A percentile compares a stretch with the other conserved stretches of the same genome.
Evolutionary conservation across 2,797 vertebrate genomes (phyloP).

Genomic region (Phrynocephalus forsythii): DNA sequence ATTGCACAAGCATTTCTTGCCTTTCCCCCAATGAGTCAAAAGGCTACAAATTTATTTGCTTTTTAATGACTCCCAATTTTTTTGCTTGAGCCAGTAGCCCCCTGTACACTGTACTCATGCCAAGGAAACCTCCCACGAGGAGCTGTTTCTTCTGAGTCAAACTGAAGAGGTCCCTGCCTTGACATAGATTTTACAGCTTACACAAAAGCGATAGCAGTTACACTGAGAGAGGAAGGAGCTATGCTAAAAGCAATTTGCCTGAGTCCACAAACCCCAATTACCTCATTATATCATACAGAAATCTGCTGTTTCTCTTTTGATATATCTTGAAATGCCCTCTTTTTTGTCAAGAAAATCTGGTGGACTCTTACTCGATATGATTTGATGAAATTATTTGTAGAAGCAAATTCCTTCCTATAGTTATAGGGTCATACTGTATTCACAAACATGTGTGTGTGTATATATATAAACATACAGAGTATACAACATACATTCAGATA

Average conservation of each 20-base stretch:
- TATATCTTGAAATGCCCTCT: slow-evolving; percentile 59
- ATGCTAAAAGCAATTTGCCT: slow-evolving; percentile 64
- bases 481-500: background rate
- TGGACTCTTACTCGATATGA: slow-evolving; percentile 58
- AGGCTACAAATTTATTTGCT: no score
- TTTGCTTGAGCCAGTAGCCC: no score
- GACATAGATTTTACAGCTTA: slow-evolving; percentile 19
- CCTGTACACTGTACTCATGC: background rate
- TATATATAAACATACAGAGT: background rate
- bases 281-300: slow-evolving; percentile 76
- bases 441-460: slow-evolving; percentile 60
- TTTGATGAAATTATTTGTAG: slow-evolving; percentile 67
- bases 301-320: slow-evolving; percentile 69
- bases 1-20: no score
- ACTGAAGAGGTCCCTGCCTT: background rate
- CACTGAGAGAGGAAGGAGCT: slow-evolving; percentile 70
- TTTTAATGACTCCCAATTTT: background rate
- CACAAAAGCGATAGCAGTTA: slow-evolving; percentile 55
- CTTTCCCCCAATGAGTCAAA: no score
- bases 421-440: slow-evolving; percentile 66
- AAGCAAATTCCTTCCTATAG: slow-evolving; percentile 71
- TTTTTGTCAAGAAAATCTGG: slow-evolving; percentile 61
- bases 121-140: background rate
- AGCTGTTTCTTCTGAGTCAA: no score
- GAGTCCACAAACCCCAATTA: slow-evolving; percentile 74